A percentile compares a stretch with the other conserved stretches of the same genome.
These are phyloP conservation scores for Apis laboriosa DNA, from an alignment of 1,140 invertebrate genomes.

Conservation along the genomic window DNA sequence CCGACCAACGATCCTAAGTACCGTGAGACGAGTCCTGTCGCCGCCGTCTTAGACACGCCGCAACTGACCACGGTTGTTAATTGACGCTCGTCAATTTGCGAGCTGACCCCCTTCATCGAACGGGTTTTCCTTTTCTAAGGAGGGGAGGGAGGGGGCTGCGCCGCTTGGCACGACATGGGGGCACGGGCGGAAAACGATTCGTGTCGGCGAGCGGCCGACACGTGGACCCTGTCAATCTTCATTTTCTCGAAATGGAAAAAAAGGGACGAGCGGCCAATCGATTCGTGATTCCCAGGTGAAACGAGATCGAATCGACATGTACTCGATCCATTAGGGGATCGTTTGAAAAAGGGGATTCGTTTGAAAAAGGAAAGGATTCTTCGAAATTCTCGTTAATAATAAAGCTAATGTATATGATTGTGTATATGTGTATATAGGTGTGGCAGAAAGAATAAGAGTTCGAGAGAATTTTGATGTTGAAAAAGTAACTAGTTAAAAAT, in stretches of 20 bases:
- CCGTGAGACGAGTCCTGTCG: constrained; percentile 66
- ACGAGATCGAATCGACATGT: constrained; percentile 9
- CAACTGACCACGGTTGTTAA: constrained; percentile 63
- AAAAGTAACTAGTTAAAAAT: too few species aligned
- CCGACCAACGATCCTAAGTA: constrained; percentile 69
- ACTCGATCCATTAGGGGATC: background rate
- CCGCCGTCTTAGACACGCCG: constrained; percentile 55
- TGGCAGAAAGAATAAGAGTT: too few species aligned
- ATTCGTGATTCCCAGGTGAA: constrained; percentile 64
- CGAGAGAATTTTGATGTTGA: too few species aligned
- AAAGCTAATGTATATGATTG: too few species aligned
- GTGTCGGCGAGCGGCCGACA: constrained; percentile 49
- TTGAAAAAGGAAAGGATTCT: too few species aligned
- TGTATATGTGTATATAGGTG: too few species aligned
- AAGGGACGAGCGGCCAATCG: background rate
- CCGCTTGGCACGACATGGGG: background rate
- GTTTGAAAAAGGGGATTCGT: too few species aligned
- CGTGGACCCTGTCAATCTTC: constrained; percentile 71
- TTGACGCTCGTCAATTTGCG: constrained; percentile 65
- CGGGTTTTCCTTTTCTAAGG: constrained; percentile 19
- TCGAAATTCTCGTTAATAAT: too few species aligned
- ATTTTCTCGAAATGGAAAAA: constrained; percentile 61
- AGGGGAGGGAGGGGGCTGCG: background rate
- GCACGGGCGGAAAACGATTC: background rate
- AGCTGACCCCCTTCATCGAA: constrained; percentile 36